Evolutionary conservation across 2,888 invertebrate genomes (phyloP), one percentile per base, ranked within the genome.

Genomic region (Frankliniella intonsa): DNA sequence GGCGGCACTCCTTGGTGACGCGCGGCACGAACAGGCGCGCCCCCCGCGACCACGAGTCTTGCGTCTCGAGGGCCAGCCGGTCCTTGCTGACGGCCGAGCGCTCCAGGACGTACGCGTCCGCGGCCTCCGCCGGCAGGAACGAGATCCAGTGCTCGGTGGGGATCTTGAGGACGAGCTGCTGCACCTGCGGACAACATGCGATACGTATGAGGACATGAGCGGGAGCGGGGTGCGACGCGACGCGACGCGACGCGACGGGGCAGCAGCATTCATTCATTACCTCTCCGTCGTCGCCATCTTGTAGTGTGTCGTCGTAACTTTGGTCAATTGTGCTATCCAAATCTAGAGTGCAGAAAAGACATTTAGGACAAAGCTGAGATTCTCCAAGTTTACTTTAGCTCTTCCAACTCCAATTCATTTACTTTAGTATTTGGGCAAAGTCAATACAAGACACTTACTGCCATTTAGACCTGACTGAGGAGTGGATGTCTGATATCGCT

Each of bases 1-100:
- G 69, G 11, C 69, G 69, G 69, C 69, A 76, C 25, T 76, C 69
- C 69, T 76, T 76, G 69, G 69, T 25, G 25, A 76, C 69, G 69
- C 69, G 69, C 5, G 69, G 69, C 69, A 76, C 69, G 69, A 76
- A 76, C 11, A 25, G 69, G 69, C 69, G 69, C 69, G 25, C 12
- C 22, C 69, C 69, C 69, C 25, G 22, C 11, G 69, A 22, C 69
- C 69, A 76, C 69, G 69, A 22, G 22, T 76, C 69, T 25, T 76
- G 69, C 22, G 22, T 25, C 69, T 76, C 69, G 5, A 76, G 11
- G 7, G 69, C 69, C 69, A 76, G 69, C 22, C 69, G 22, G 69
- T 76, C 69, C 25, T 76, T 76, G 69, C 22, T 25, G 22, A 76
- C 69, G 69, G 12, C 12, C 22, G 69, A 76, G 25, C 69, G 69